A percentile compares a stretch with the other conserved stretches of the same genome.
phyloP scores from a whole-genome alignment of 1,140 invertebrate species.

The Pogonognathellus flavescens region DNA sequence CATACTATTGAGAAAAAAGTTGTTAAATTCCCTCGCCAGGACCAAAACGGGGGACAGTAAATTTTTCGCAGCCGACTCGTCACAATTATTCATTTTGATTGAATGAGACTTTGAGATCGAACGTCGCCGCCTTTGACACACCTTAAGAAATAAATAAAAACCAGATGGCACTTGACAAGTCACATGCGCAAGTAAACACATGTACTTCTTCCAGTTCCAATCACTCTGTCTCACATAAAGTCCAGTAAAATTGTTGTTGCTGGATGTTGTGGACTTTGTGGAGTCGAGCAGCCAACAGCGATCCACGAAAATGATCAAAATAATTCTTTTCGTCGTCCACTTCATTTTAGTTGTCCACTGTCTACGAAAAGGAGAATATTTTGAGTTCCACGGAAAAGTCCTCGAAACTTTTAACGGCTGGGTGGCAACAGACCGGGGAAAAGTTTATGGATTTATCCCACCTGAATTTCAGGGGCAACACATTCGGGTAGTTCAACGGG shows the following conservation, averaged over 20 bases:
- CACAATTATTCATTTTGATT: constrained; percentile 24
- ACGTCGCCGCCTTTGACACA: background rate
- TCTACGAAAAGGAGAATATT: background rate
- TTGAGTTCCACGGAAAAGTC: background rate
- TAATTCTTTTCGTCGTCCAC: constrained; percentile 6
- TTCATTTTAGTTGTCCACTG: background rate
- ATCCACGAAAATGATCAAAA: constrained; percentile 14
- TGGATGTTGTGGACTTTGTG: background rate
- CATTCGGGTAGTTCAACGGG: background rate
- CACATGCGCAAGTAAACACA: background rate
- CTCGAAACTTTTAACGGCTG: background rate
- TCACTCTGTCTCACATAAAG: background rate
- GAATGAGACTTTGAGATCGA: background rate
- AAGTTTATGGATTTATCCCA: constrained; percentile 6
- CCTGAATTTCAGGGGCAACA: background rate
- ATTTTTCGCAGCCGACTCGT: constrained; percentile 10
- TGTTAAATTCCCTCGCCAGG: constrained; percentile 62
- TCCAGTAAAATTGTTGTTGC: too few relatives aligned
- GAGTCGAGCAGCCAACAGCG: background rate
- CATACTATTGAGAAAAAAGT: constrained; percentile 64
- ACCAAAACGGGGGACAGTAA: constrained; percentile 54
- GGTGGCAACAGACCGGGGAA: background rate
- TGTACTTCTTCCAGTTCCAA: background rate
- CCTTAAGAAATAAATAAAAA: constrained; percentile 4
- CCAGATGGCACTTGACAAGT: constrained; percentile 1